Base-by-base conservation (phyloP, 2,797 vertebrate genomes). In the Gymnothorax reevesii region DNA sequence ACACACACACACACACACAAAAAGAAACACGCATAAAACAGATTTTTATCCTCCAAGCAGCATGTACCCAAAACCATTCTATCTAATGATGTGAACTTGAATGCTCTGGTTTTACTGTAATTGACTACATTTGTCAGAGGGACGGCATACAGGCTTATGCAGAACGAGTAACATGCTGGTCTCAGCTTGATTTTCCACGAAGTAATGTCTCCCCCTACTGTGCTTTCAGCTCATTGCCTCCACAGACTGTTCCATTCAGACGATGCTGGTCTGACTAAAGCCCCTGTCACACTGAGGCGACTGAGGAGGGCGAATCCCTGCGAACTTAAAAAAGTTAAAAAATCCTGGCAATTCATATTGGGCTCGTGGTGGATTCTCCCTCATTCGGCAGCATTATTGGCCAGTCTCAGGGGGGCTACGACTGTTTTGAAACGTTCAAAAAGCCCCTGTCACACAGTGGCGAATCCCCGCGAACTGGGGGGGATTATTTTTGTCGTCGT, bases 161-260 rank as follows among this genome's bases (percentile, higher is more conserved):
- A 9, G 55, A n/a, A 80, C n/a, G 52, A 80, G 7, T 20, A 55
- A n/a, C 25, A 77, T 49, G 73, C 73, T 77, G 69, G 2, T 73
- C 69, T 42, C 69, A 73, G 69, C 27, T 73, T 42, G 69, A 73
- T 42, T 77, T 77, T 49, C 33, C 73, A 52, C 73, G 15, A 42
- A 6, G 33, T 17, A 77, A 77, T 77, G 73, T 77, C 73, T 49
- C 73, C 73, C 73, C 73, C 73, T 77, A 20, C 33, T 77, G 73
- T 49, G 73, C 73, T 2, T 77, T 77, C 33, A 77, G 42, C 73
- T 25, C 33, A 77, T 7, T 17, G 73, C 42, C 42, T 49, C 73
- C 42, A 20, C 33, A 49, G 33, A 15, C 22, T 55, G 49, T 54
- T 79, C 3, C 52, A 25, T 55, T 80, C 77, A 80, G 52, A 54